A percentile compares a stretch with the other conserved stretches of the same genome.
phyloP scores from a whole-genome alignment of 1,140 invertebrate genomes.

The Leptoteleia sp. region DNA sequence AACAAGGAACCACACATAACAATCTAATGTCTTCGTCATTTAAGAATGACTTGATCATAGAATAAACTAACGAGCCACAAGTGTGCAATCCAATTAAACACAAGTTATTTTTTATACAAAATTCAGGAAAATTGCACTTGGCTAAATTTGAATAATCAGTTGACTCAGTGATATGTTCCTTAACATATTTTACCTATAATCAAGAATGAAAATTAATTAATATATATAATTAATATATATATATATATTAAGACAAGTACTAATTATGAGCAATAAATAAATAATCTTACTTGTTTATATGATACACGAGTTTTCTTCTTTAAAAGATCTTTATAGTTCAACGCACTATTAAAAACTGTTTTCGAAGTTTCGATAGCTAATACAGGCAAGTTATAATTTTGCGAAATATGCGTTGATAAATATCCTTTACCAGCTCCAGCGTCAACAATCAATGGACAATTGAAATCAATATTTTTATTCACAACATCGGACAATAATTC shows the following conservation, averaged over 20 bases:
- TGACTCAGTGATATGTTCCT: conserved; percentile 74
- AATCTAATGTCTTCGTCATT: conserved; percentile 82
- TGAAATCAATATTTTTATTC: conserved; percentile 59
- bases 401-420: conserved; percentile 87
- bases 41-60: conserved; percentile 88
- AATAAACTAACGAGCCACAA: conserved; percentile 91
- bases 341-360: conserved; percentile 84
- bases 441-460: conserved; percentile 84
- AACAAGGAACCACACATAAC: conserved; percentile 93
- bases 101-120: conserved; percentile 72
- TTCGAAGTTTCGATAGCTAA: conserved; percentile 89
- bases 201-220: conserved; percentile 1
- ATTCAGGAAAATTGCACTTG: conserved; percentile 78
- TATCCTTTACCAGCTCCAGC: conserved; percentile 94
- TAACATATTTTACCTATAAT: conserved; percentile 72
- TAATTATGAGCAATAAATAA: too few species aligned
- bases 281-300: conserved; percentile 54
- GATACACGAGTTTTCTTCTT: conserved; percentile 75
- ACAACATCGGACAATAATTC: conserved; percentile 80
- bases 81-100: conserved; percentile 91
- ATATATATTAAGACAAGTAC: too few species aligned
- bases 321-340: conserved; percentile 83
- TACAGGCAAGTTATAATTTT: conserved; percentile 86
- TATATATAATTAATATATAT: too few species aligned
- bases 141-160: conserved; percentile 82